Evolutionary conservation across 2,113 vertebrate species (phyloP), one percentile per base, ranked within the genome.

Genomic region (Corythaixoides concolor): DNA sequence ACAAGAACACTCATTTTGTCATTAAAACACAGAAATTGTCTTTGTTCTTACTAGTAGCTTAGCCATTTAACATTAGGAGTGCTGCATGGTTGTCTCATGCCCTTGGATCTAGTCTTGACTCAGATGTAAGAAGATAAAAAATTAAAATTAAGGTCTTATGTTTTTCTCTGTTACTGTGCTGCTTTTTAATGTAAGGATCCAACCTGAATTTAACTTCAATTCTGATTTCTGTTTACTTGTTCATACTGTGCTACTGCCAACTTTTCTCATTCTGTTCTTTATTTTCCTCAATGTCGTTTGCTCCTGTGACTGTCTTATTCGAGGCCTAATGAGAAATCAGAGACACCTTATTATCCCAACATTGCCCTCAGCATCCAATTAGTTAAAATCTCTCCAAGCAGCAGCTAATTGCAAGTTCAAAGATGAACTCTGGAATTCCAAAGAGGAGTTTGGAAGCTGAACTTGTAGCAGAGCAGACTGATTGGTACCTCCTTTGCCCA

Each of bases 401-500:
- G 47, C 56, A 85, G 37, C 60, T 94, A 96, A 95, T 49, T 89
- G 27, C 39, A 92, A 82, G 92, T 45, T 90, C 64, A 47, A 49
- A 64, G 43, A 64, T 13, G 52, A 92, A 33, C 23, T 60, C 0
- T 60, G 52, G 79, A 85, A 88, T 94, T 93, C 73, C 49, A 78
- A 78, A 56, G 49, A 72, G 45, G 37, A 52, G 23, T 59, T 30
- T 22, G 32, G 41, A 68, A 86, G 37, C 45, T 83, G 28, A 90
- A 66, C 41, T 47, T 41, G 41, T 5, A 50, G 63, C 49, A 91
- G 24, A 73, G 58, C n/a, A 88, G 83, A 68, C 62, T n/a, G 81
- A 84, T 26, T 50, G 79, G 75, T 32, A 92, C 24, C 17, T 83
- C 47, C 33, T 70, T 49, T 41, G 21, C 52, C 47, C 56, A 70